Base-by-base conservation (phyloP, 2,888 invertebrate genomes). In the Dendrolimus houi region DNA sequence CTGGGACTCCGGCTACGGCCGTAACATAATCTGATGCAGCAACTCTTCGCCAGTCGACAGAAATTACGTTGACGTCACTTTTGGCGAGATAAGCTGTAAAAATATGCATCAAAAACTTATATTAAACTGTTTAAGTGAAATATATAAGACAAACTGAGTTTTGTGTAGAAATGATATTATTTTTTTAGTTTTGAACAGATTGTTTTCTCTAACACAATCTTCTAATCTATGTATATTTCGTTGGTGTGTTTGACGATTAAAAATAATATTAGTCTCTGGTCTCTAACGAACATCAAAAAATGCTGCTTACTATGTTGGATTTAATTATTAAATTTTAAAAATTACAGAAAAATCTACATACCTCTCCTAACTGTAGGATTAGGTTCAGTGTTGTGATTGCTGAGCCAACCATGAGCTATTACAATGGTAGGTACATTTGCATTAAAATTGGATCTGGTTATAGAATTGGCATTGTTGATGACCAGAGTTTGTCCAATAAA, bases 41-140 rank as follows among this genome's bases (percentile, higher is more conserved):
- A 0, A 78, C 67, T 2, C 69, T 66, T 41, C 78, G 74, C 85
- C 85, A 87, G 66, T 85, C 84, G 29, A 87, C 41, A 0, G 78
- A 65, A 17, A 86, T 81, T 0, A 86, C 74, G 58, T 86, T 86
- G 0, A 68, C 67, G 52, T 84, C 79, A 1, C 59, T 61, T 14
- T 65, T 74, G 9, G 9, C 7, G 0, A 83, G 67, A 59, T 68
- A 78, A 6, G 79, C 83, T 83, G 66, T 10, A 65, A 60, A 52
- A 56, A 56, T 52, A 56, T 12, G 6, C 29, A 29, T 6, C 29
- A 29, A 29, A 29, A 29, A 29, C 29, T 29, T 6, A 29, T 29
- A 29, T 29, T 6, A 3, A 29, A 29, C 29, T 6, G 29, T 29
- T 29, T 29, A 3, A 29, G 29, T 29, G 29, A 29, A 29, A 29